These are phyloP conservation scores for Cataglyphis rosenhaueri DNA, from an alignment of 2,888 invertebrate species.

Conservation along the genomic window DNA sequence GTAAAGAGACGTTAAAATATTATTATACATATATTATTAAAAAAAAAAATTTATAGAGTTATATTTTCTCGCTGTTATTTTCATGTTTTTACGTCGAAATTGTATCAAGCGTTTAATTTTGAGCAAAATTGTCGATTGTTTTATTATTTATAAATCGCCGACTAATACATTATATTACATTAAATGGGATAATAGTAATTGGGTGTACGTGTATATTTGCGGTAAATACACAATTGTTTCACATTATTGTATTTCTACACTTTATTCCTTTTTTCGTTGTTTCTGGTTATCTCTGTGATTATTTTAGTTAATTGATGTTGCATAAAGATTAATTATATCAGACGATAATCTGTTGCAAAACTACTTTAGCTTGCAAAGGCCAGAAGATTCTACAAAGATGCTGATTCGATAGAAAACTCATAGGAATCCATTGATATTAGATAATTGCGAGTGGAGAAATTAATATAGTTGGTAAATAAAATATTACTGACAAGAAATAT, in stretches of 20 bases:
- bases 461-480: background rate
- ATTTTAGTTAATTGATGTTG: background rate
- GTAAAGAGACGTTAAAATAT: background rate
- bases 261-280: background rate
- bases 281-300: conserved; percentile 3
- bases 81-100: conserved; percentile 13
- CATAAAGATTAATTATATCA: conserved; percentile 26
- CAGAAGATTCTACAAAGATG: background rate
- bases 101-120: conserved; percentile 24
- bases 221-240: background rate
- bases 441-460: background rate
- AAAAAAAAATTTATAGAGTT: background rate
- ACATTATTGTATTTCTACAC: conserved; percentile 10
- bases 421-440: background rate
- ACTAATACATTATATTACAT: conserved; percentile 30
- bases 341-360: background rate
- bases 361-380: background rate
- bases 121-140: conserved; percentile 36
- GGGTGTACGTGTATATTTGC: background rate
- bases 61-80: conserved; percentile 7
- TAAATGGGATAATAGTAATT: conserved; percentile 16
- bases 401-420: background rate
- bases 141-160: conserved; percentile 30
- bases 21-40: background rate
- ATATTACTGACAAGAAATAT: background rate